A percentile compares a stretch with the other conserved stretches of the same genome.
These are phyloP conservation scores for Acanthochromis polyacanthus DNA, from an alignment of 2,113 vertebrate genomes.

Conservation along the genomic window DNA sequence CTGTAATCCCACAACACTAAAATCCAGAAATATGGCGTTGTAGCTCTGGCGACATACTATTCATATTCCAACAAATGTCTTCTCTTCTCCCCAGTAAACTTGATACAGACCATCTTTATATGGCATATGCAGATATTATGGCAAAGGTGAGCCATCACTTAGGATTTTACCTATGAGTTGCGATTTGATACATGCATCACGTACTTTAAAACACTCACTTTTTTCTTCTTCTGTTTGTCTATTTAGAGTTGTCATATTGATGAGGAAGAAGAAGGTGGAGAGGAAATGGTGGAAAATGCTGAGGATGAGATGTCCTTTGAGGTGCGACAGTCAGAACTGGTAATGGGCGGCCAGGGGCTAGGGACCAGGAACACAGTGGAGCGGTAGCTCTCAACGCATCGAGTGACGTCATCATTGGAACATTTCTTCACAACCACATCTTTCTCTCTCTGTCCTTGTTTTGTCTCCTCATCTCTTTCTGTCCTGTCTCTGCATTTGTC, in stretches of 20 bases:
- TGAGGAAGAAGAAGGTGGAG: constrained; percentile 88
- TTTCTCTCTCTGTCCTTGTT: constrained; percentile 33
- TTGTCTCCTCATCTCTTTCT: constrained; percentile 36
- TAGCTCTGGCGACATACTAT: neutral
- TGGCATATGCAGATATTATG: constrained; percentile 88
- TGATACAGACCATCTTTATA: constrained; percentile 86
- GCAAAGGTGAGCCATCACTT: constrained; percentile 80
- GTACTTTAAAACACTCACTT: neutral
- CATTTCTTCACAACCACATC: constrained; percentile 70
- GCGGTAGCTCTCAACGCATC: constrained; percentile 82
- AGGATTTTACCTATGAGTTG: too few relatives aligned
- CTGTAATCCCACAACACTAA: neutral
- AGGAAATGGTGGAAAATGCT: constrained; percentile 82
- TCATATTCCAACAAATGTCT: neutral
- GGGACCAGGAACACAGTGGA: constrained; percentile 85
- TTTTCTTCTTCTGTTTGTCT: neutral
- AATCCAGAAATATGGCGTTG: neutral
- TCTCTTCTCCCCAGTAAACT: constrained; percentile 80
- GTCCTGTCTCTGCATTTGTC: constrained; percentile 35
- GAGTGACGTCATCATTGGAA: constrained; percentile 82
- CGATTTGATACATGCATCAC: neutral
- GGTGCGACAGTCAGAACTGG: constrained; percentile 89
- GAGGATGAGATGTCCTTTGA: constrained; percentile 91
- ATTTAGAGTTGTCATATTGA: constrained; percentile 91
- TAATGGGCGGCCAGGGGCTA: constrained; percentile 85